These are phyloP conservation scores for Trachelus troglodyta DNA, from an alignment of 2,888 invertebrate genomes.

Conservation along the genomic window DNA sequence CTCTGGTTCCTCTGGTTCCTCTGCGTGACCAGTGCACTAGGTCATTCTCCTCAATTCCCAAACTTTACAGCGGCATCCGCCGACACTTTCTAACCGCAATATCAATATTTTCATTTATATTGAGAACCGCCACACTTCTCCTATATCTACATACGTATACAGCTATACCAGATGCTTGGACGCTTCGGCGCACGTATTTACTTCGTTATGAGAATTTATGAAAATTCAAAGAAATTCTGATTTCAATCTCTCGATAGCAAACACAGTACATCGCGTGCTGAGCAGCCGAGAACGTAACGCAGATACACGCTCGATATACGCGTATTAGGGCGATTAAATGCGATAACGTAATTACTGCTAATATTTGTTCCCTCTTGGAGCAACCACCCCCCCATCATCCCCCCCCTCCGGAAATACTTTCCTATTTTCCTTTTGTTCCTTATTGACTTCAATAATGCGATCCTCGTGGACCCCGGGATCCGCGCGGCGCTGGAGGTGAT, in stretches of 20 bases:
- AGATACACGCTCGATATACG: conserved; percentile 59
- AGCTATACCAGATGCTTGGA: too few species aligned
- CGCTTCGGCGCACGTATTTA: too few species aligned
- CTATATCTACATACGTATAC: too few species aligned
- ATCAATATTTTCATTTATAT: background rate
- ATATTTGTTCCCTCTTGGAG: conserved; percentile 41
- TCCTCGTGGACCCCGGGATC: too few species aligned
- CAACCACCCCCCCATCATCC: background rate
- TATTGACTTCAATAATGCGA: background rate
- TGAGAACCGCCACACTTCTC: background rate
- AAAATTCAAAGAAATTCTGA: conserved; percentile 1
- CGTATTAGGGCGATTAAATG: conserved; percentile 50
- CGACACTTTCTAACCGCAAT: background rate
- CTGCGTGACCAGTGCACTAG: conserved; percentile 2
- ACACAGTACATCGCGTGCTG: conserved; percentile 39
- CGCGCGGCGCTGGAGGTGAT: background rate
- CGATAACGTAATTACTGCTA: conserved; percentile 60
- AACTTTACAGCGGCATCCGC: background rate
- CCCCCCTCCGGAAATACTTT: background rate
- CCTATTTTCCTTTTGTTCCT: background rate
- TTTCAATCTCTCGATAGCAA: conserved; percentile 19
- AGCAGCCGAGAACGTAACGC: conserved; percentile 53
- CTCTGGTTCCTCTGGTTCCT: background rate
- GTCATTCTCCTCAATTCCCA: background rate
- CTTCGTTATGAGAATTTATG: background rate